Base-by-base conservation (phyloP, 2,797 vertebrate genomes). In the Parotocinclus haroldoi region DNA sequence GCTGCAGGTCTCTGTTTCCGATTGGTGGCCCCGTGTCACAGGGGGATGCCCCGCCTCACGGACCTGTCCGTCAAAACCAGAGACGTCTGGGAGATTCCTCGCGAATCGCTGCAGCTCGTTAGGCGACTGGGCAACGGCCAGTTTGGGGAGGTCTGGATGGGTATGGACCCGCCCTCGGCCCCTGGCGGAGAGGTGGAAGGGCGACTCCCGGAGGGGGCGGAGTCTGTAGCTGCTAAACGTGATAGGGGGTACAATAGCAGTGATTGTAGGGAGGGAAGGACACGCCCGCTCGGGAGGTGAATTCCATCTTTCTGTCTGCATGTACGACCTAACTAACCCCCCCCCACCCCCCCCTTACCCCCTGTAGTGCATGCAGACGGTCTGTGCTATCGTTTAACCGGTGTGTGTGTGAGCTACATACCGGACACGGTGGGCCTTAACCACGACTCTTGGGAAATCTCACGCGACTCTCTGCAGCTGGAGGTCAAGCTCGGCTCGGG, bases 111-210 rank as follows among this genome's bases (percentile, higher is more conserved):
- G 84, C 95, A 95, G 88, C 93, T 98, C 84, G 94, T 98, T 92
- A 96, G 96, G 90, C 94, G 94, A 83, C 93, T 98, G 74, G 96
- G 96, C 83, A 96, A 97, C 79, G 95, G 96, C 91, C 95, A 98
- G 91, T 98, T 98, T 91, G 95, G 95, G 93, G 96, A 98, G 95
- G 95, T 98, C 89, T 98, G 95, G 96, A 98, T 97, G 93, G 96
- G 96, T 98, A 98, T 83, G 96, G 88, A 85, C 81, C 86, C 81
- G 80, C 82, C 83, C 81, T 73, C 77, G 27, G 63, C 72, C 75
- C 77, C 42, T n/a, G n/a, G 73, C 58, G 79, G 76, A 80, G 83
- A 70, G 86, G 82, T 89, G 89, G 92, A 94, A 88, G 86, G 84
- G 87, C 82, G 79, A 78, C 75, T 27, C 74, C 9, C 45, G 53